phyloP scores from a whole-genome alignment of 2,888 invertebrate species.

The Ichneumoninae sp. region DNA sequence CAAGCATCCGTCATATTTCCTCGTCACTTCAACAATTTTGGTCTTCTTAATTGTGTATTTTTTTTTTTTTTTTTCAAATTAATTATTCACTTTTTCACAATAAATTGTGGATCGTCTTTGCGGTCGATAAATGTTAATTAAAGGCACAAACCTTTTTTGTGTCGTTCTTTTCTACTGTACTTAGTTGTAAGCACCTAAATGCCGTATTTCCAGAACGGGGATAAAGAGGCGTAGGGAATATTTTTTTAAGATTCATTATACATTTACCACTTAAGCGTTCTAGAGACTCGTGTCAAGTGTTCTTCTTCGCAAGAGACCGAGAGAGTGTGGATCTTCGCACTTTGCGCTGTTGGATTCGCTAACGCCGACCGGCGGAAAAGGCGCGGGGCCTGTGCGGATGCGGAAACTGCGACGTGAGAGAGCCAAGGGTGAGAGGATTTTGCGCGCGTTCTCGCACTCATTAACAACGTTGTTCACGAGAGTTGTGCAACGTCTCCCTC shows the following conservation, averaged over 20 bases:
- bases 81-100: too few species aligned
- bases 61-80: too few species aligned
- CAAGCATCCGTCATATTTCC: too few species aligned
- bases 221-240: background rate
- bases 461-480: constrained; percentile 71
- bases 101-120: too few species aligned
- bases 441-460: constrained; percentile 68
- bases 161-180: too few species aligned
- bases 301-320: background rate
- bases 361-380: background rate
- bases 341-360: constrained; percentile 49
- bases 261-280: background rate
- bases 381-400: too few species aligned
- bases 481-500: constrained; percentile 35
- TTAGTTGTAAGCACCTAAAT: too few species aligned
- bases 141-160: too few species aligned
- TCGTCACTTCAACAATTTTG: too few species aligned
- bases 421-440: constrained; percentile 49
- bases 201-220: too few species aligned
- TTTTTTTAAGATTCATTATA: background rate
- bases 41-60: too few species aligned
- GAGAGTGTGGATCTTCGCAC: background rate
- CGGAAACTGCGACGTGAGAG: background rate
- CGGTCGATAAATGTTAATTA: too few species aligned
- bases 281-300: constrained; percentile 4